phyloP scores from a whole-genome alignment of 2,888 invertebrate species.

The Leptopterna dolabrata region DNA sequence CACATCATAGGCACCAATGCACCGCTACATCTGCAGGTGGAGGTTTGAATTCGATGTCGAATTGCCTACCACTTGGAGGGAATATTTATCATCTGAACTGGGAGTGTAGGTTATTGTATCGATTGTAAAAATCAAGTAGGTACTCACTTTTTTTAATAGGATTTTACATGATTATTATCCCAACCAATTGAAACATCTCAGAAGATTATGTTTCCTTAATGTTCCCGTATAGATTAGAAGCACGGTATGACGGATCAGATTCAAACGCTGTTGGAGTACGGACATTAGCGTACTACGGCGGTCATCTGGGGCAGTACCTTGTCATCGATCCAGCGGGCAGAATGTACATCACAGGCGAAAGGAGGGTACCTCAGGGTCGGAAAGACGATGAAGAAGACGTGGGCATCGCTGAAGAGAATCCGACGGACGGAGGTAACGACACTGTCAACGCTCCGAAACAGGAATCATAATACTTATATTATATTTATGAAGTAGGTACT shows the following conservation, averaged over 20 bases:
- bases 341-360: slow-evolving; percentile 59
- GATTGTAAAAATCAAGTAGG: no score
- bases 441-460: background rate
- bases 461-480: background rate
- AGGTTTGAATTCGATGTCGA: no score
- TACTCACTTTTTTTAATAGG: no score
- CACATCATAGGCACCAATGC: no score
- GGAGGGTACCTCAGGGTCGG: slow-evolving; percentile 49
- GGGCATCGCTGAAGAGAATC: slow-evolving; percentile 63
- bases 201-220: no score
- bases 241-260: background rate
- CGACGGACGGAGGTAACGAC: slow-evolving; percentile 61
- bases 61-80: no score
- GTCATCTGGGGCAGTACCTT: slow-evolving; percentile 76
- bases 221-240: slow-evolving; percentile 16
- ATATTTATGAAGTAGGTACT: no score
- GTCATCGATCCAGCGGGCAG: slow-evolving; percentile 63
- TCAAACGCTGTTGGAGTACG: slow-evolving; percentile 49
- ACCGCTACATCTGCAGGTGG: no score
- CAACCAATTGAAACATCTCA: no score
- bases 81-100: no score
- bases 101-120: no score
- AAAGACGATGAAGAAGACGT: slow-evolving; percentile 63
- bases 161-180: no score
- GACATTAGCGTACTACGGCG: slow-evolving; percentile 77